These are phyloP conservation scores for Tigriopus japonicus DNA, from an alignment of 1,140 invertebrate genomes.

Conservation along the genomic window DNA sequence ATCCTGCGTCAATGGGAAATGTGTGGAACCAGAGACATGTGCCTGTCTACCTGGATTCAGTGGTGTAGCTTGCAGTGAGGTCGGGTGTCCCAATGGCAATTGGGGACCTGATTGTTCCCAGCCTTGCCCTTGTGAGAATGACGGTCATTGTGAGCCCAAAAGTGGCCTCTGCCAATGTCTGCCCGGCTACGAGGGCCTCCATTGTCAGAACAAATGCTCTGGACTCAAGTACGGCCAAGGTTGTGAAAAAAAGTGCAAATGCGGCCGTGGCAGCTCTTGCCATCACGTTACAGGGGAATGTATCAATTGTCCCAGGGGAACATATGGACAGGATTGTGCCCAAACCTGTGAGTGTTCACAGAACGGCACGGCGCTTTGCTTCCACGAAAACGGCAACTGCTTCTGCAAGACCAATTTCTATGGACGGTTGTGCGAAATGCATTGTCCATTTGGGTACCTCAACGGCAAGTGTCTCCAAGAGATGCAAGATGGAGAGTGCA, in stretches of 20 bases:
- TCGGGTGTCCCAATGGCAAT: constrained; percentile 45
- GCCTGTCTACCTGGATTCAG: not conserved
- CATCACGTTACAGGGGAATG: constrained; percentile 39
- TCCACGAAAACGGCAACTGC: not conserved
- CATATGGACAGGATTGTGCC: constrained; percentile 2
- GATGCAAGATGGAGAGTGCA: not conserved
- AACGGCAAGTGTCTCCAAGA: constrained; percentile 1
- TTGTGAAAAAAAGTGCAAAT: constrained; percentile 55
- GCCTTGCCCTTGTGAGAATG: constrained; percentile 53
- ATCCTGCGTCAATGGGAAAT: not conserved
- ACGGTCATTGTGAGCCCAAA: constrained; percentile 40
- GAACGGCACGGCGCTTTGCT: not conserved
- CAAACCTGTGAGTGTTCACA: not conserved
- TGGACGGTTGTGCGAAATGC: not conserved
- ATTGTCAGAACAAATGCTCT: constrained; percentile 55
- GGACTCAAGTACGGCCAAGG: constrained; percentile 51
- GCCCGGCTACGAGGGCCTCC: constrained; percentile 20
- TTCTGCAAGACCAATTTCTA: not conserved
- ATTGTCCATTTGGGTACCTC: constrained; percentile 1
- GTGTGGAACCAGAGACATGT: constrained; percentile 1
- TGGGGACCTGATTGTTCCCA: constrained; percentile 52
- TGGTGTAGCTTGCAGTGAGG: constrained; percentile 22
- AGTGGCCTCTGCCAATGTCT: constrained; percentile 30
- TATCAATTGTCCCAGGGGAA: not conserved
- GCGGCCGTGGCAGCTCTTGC: constrained; percentile 69